phyloP scores from a whole-genome alignment of 2,888 invertebrate genomes.

The Agrochola litura region DNA sequence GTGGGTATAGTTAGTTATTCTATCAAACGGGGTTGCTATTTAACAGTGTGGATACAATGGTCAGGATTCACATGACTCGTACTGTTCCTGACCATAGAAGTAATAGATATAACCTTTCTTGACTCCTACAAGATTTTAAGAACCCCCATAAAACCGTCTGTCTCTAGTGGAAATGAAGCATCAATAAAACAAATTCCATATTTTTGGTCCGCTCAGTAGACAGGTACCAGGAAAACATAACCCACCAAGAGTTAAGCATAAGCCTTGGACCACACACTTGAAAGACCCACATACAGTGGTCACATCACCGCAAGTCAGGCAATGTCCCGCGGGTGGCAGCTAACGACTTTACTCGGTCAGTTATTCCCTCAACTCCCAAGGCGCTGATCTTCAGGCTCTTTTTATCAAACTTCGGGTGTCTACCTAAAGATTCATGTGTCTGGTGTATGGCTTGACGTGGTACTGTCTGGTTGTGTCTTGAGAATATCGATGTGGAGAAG shows the following conservation, averaged over 20 bases:
- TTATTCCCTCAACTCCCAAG: conserved; percentile 48
- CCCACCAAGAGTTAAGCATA: neutral
- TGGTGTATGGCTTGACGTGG: conserved; percentile 21
- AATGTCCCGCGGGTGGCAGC: conserved; percentile 37
- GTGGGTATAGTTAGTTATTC: no score
- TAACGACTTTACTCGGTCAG: conserved; percentile 58
- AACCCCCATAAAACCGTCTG: no score
- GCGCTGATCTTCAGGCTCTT: conserved; percentile 37
- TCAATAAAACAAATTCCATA: neutral
- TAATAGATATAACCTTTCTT: neutral
- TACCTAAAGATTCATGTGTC: conserved; percentile 60
- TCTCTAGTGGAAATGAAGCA: neutral
- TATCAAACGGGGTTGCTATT: neutral
- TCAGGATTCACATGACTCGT: neutral
- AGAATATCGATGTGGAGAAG: conserved; percentile 4
- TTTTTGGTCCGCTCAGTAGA: neutral
- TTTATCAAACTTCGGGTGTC: conserved; percentile 50
- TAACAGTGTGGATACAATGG: no score
- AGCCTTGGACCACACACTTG: conserved; percentile 28
- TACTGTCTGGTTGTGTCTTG: conserved; percentile 9
- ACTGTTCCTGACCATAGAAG: neutral
- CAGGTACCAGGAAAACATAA: conserved; percentile 38
- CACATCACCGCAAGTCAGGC: conserved; percentile 34
- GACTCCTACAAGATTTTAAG: no score
- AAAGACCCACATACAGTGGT: conserved; percentile 36